Evolutionary conservation across 2,113 vertebrate species (phyloP), one percentile per base, ranked within the genome.

Genomic region (Pleuronectes platessa): DNA sequence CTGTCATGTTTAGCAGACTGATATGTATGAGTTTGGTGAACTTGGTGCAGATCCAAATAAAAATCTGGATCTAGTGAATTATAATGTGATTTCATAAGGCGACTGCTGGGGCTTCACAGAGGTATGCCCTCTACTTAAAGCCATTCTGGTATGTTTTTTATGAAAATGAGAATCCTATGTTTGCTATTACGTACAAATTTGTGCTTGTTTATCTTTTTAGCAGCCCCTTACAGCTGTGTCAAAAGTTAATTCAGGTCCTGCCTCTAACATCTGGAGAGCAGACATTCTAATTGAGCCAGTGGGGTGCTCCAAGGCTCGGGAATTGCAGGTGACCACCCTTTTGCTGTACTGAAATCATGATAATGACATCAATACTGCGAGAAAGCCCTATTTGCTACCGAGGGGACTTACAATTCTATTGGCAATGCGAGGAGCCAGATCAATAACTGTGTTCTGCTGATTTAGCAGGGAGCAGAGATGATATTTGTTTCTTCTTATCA

Each of bases 371-470:
- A 88, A 89, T 87, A 85, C 77, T 54, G 45, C 2, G 3, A 77
- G 75, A 67, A 64, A 76, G 74, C 55, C 51, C 3, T 78, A 68
- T 75, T 56, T 71, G 69, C 78, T n/a, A 78, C 82, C 70, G 23
- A 17, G 37, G 85, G 82, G 85, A 90, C 71, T 74, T 79, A 64
- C 83, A 79, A 90, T 86, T 82, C 51, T 94, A 95, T 94, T 92
- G 94, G 95, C 94, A 94, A 93, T 86, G 92, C 78, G 88, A 94
- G 90, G 92, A 94, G 89, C 91, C 94, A 91, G 95, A 97, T 97
- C 96, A 95, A 97, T 97, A 96, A 92, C 85, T 86, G 92, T 92
- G 94, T 95, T 97, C 94, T 96, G 94, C 95, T 96, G 95, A 96
- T 97, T 97, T 96, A 95, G 94, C 93, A 94, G 78, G 35, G 92